Conservation (phyloP, 2,113 vertebrate species). For the Paradisaea rubra region DNA sequence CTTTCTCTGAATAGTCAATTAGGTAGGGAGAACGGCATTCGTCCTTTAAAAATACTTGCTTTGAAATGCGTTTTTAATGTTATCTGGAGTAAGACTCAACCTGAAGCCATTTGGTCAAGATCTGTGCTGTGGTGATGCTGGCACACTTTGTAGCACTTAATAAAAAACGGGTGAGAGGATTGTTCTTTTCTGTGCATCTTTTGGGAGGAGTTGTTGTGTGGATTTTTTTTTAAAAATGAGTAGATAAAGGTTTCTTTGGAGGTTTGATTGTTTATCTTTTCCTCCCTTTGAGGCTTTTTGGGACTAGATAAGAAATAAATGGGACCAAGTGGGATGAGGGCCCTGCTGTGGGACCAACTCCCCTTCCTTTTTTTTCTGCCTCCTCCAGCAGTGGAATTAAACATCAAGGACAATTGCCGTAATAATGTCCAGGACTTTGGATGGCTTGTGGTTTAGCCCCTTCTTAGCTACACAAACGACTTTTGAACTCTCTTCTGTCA, state of each 20-base stretch:
- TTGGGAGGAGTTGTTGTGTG: not conserved
- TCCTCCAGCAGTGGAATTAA: not conserved
- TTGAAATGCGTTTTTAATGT: not conserved
- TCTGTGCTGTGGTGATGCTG: not conserved
- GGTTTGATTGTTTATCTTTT: not conserved
- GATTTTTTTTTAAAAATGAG: not conserved
- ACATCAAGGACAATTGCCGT: not conserved
- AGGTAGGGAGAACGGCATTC: not conserved
- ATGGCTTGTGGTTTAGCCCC: not conserved
- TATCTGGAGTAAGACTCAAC: not conserved
- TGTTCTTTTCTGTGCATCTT: not conserved
- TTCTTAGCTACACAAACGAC: not conserved
- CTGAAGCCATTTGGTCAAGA: not conserved
- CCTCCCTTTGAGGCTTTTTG: not conserved
- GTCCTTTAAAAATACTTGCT: not conserved
- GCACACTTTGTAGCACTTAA: not conserved
- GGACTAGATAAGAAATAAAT: not conserved
- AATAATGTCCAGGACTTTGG: not conserved
- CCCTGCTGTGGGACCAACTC: not conserved
- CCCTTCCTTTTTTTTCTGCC: not conserved
- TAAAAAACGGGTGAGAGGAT: rapidly evolving
- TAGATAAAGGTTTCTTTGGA: not conserved
- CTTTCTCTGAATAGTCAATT: not conserved
- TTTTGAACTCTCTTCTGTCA: not conserved
- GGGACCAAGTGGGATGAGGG: not conserved